Base-by-base conservation (phyloP, 2,888 invertebrate species). In the Balanococcus diminutus region DNA sequence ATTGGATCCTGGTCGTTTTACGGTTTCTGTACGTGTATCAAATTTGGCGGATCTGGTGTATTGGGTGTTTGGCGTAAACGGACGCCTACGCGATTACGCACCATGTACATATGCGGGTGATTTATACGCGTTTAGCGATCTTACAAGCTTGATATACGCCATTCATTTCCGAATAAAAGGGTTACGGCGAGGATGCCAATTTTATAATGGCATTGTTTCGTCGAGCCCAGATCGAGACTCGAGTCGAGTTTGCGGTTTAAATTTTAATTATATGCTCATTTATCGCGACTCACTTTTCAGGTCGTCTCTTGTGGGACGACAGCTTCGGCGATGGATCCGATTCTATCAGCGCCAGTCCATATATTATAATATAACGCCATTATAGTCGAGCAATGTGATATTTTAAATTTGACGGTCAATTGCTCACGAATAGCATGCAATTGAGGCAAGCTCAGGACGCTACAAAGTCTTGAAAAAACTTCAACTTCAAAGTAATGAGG, bases 211-310 rank as follows among this genome's bases (percentile, higher is more conserved):
- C 67, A 28, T 67, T 67, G 28, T 28, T 67, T 67, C 3, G 16
- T 16, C 1, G 8, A 1, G 22, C 22, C 6, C 46, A 1, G 19
- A 51, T n/a, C n/a, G n/a, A n/a, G n/a, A n/a, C n/a, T n/a, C n/a
- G n/a, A 1, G 22, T 51, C 3, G 2, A 67, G 28, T 16, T 16
- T 28, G 28, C 67, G 67, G 67, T 67, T 28, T 67, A 67, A 28
- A 67, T 67, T 67, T 67, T 67, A 67, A 67, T 67, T 67, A 67
- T 67, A 67, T 67, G 67, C 67, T 67, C 67, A 67, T 67, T 67
- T 67, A 67, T 67, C 67, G 67, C 28, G 0, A 67, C 28, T 28
- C 28, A 28, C 14, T 28, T 56, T 22, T 2, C 67, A 67, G 67
- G 31, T 67, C 31, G 67, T 4, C 16, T 67, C 67, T 16, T 16